A percentile compares a stretch with the other conserved stretches of the same genome.
Evolutionary conservation across 37 sponge, comb jelly and placozoan genomes (phyloP).

Genomic region (Spongilla lacustris): DNA sequence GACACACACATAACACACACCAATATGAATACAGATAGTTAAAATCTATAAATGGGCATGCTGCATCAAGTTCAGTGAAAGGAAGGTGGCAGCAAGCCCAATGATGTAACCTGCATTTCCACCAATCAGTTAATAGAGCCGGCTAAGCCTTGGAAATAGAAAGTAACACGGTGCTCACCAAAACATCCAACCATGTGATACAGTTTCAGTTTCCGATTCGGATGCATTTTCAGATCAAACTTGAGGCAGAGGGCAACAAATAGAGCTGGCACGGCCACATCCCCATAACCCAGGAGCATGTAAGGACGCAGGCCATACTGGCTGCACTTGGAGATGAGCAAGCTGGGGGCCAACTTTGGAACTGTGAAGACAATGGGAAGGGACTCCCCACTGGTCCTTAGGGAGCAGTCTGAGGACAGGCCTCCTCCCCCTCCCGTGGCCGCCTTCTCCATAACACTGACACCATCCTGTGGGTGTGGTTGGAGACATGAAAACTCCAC

Average conservation of each 20-base stretch:
- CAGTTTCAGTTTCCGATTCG: conserved; percentile 12
- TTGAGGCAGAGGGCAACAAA: conserved; percentile 56
- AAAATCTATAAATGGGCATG: too few species aligned
- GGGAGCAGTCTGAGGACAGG: background rate
- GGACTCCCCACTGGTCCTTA: background rate
- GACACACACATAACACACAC: too few species aligned
- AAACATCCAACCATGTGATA: conserved; percentile 28
- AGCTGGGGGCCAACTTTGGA: conserved; percentile 17
- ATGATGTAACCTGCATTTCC: conserved; percentile 59
- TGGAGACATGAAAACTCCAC: background rate
- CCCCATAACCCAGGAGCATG: conserved; percentile 75
- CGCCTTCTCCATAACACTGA: conserved; percentile 87
- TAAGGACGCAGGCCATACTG: background rate
- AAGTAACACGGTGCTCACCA: conserved; percentile 36
- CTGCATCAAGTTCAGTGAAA: conserved; percentile 62
- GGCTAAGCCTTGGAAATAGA: background rate
- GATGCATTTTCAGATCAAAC: conserved; percentile 34
- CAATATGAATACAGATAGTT: too few species aligned
- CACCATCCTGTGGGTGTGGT: conserved; percentile 57
- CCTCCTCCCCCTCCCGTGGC: conserved; percentile 49
- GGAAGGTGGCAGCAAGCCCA: conserved; percentile 63
- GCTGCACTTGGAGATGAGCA: conserved; percentile 21
- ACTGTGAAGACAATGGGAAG: conserved; percentile 56
- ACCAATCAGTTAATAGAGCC: too few species aligned
- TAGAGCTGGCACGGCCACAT: conserved; percentile 76